A percentile compares a stretch with the other conserved stretches of the same genome.
Conservation (phyloP, 92 coral and sea anemone species). For the Epizoanthus fatuus region DNA sequence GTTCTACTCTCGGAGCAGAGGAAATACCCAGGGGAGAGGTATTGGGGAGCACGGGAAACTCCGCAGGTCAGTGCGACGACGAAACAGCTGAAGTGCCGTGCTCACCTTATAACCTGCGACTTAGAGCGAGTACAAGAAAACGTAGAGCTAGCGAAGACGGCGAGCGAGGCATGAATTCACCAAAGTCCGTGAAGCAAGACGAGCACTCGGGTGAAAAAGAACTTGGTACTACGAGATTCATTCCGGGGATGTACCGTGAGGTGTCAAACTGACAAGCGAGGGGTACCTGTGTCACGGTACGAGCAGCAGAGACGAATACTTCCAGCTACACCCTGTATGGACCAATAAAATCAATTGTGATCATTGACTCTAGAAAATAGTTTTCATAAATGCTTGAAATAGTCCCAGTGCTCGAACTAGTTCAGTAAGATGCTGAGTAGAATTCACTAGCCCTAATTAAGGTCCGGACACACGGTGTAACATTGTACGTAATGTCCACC, state of each 20-base stretch:
- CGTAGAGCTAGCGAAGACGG: conserved; percentile 34
- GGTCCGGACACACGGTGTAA: too few relatives aligned
- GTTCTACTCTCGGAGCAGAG: neutral
- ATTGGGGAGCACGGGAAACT: neutral
- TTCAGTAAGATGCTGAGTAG: too few relatives aligned
- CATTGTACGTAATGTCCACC: too few relatives aligned
- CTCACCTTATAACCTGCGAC: conserved; percentile 46
- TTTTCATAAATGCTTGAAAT: too few relatives aligned
- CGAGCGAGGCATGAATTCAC: neutral
- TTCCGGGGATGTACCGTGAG: conserved; percentile 68
- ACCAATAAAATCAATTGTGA: too few relatives aligned
- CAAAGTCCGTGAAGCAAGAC: conserved; percentile 37
- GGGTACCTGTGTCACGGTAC: too few relatives aligned
- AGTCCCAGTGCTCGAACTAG: too few relatives aligned
- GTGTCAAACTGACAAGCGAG: neutral
- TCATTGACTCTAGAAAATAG: too few relatives aligned
- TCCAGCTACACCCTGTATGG: too few relatives aligned
- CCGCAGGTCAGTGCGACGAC: neutral
- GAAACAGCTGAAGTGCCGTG: neutral
- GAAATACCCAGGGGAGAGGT: neutral
- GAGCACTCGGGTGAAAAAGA: conserved; percentile 3
- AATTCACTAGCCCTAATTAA: too few relatives aligned
- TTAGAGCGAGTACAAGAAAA: conserved; percentile 55
- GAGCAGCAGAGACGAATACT: too few relatives aligned
- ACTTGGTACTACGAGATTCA: neutral